Percentiles rank a stretch among this genome's conserved stretches.
Evolutionary conservation across 2,113 vertebrate species (phyloP).

Genomic region (Tylochromis polylepis): DNA sequence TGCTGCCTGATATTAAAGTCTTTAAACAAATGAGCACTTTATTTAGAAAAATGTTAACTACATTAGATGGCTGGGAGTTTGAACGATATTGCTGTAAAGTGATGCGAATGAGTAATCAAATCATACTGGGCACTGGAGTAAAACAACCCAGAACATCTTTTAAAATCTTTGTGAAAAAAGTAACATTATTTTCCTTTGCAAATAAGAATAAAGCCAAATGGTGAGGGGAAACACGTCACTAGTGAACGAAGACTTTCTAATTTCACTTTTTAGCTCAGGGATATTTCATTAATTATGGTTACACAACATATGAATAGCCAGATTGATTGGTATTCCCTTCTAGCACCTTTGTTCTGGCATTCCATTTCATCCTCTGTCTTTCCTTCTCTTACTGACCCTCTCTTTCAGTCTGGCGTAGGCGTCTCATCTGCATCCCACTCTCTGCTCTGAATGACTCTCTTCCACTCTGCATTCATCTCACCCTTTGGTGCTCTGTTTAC

Average conservation of each 20-base stretch:
- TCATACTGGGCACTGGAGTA: neutral
- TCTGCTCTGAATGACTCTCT: conserved; percentile 51
- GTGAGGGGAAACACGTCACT: neutral
- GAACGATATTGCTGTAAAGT: neutral
- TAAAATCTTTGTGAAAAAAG: neutral
- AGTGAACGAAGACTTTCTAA: neutral
- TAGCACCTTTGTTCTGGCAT: neutral
- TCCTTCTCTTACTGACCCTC: neutral
- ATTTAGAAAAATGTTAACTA: neutral
- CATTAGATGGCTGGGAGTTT: neutral
- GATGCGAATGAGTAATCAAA: neutral
- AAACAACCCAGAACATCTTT: neutral
- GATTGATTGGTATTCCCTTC: conserved; percentile 44
- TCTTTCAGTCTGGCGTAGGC: conserved; percentile 47
- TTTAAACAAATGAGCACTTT: neutral
- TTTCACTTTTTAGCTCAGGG: neutral
- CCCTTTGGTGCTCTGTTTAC: conserved; percentile 43
- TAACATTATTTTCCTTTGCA: neutral
- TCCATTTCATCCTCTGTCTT: conserved; percentile 7
- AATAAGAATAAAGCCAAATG: neutral
- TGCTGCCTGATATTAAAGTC: neutral
- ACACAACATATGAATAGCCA: conserved; percentile 4
- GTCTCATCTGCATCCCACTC: conserved; percentile 63
- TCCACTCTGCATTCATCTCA: conserved; percentile 58
- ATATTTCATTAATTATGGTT: conserved; percentile 24